Evolutionary conservation across 2,113 vertebrate species (phyloP).

Genomic region (Circaetus gallicus): DNA sequence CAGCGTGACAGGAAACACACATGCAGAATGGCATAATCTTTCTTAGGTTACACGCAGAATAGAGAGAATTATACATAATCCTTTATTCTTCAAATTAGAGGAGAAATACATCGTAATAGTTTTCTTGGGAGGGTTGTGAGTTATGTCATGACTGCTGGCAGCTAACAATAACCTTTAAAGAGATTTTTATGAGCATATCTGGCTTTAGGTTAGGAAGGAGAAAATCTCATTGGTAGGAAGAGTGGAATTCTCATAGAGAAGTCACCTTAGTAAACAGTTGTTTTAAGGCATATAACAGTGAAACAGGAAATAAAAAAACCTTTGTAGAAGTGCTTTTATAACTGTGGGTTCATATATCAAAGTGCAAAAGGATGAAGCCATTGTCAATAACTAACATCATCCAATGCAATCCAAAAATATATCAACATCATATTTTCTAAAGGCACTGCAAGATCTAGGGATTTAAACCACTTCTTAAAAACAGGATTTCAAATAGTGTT

Average conservation of each 20-base stretch:
- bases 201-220: background rate
- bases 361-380: fast-evolving
- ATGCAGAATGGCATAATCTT: background rate
- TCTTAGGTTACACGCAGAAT: background rate
- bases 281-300: background rate
- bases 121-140: background rate
- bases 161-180: background rate
- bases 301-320: background rate
- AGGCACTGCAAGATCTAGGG: background rate
- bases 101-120: background rate
- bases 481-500: background rate
- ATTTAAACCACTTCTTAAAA: background rate
- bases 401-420: background rate
- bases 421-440: background rate
- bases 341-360: background rate
- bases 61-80: background rate
- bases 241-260: background rate
- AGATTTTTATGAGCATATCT: background rate
- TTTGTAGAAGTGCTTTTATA: background rate
- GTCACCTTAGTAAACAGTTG: background rate
- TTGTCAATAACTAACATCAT: background rate
- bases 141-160: background rate
- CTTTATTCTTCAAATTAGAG: background rate
- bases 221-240: background rate
- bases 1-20: background rate